Conservation (phyloP, 2,797 vertebrate genomes). For the Semotilus atromaculatus region DNA sequence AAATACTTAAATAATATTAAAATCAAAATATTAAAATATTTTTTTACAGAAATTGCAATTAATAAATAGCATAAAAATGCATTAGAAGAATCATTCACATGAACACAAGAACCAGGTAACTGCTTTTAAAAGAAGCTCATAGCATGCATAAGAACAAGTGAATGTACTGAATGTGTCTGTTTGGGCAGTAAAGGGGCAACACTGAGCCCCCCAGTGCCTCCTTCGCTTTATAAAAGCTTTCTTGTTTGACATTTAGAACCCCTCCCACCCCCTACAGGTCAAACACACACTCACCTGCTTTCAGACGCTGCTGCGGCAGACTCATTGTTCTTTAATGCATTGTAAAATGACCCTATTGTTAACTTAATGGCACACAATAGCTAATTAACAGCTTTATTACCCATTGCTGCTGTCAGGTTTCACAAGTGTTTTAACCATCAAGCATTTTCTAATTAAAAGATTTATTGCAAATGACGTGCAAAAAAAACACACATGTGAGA, state of each 20-base stretch:
- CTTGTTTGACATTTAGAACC: slow-evolving; percentile 62
- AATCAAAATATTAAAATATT: no score
- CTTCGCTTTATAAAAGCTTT: slow-evolving; percentile 59
- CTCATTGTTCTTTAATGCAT: slow-evolving; percentile 45
- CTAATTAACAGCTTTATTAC: slow-evolving; percentile 39
- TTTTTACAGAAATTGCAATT: background rate
- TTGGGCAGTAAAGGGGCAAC: slow-evolving; percentile 62
- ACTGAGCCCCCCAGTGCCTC: slow-evolving; percentile 73
- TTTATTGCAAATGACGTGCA: background rate
- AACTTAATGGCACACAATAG: slow-evolving; percentile 49
- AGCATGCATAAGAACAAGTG: slow-evolving; percentile 1
- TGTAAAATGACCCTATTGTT: slow-evolving; percentile 49
- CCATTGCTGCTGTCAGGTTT: slow-evolving; percentile 20
- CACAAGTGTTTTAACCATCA: slow-evolving; percentile 6
- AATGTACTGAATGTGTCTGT: background rate
- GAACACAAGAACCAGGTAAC: background rate
- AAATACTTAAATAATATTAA: no score
- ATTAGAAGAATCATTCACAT: background rate
- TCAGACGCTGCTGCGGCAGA: slow-evolving; percentile 55
- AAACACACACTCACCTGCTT: slow-evolving; percentile 66
- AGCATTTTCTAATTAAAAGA: background rate
- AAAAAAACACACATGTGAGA: background rate
- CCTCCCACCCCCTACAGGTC: slow-evolving; percentile 60
- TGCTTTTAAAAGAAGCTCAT: background rate
- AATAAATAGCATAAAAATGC: background rate